Base-by-base conservation (phyloP, 2,888 invertebrate species). In the Lobophora halterata region DNA sequence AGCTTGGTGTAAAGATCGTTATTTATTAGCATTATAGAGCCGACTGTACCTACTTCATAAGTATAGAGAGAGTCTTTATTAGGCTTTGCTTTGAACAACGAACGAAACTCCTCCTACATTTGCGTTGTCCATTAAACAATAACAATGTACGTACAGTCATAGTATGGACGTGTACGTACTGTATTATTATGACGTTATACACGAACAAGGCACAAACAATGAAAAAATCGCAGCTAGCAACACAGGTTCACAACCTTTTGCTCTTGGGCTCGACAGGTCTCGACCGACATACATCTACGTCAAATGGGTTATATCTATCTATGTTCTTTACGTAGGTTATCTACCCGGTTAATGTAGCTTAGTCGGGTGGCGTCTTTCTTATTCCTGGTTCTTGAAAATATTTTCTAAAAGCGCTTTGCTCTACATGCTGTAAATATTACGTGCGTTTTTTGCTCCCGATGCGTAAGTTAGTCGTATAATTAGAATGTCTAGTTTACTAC, bases 191-290 rank as follows among this genome's bases (percentile, higher is more conserved):
- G 28, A 25, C 16, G 7, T 5, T 37, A 33, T 6, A 26, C 23
- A 7, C 23, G 28, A 33, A 21, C 28, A 12, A 26, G 18, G 55
- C 49, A 10, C 13, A 32, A 55, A 55, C 38, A 27, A 27, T 53
- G 71, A 58, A 45, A n/a, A 46, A 39, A 37, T 8, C 5, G 11
- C 36, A 21, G 28, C 27, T 62, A 61, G 75, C 67, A 78, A 76
- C 72, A 52, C 68, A 57, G 59, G 65, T 61, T 69, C 70, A 67
- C 72, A 79, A 76, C 71, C 72, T 75, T 71, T 77, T 72, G 74
- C 72, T 77, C 70, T 72, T 69, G 69, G 68, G 61, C 72, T 70
- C 74, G 68, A 65, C 72, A 61, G 70, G 73, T 73, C 74, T 71
- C 67, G 56, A 59, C 52, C 54, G 18, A 41, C 28, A 38, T 31